These are phyloP conservation scores for Orgyia antiqua DNA, from an alignment of 2,888 invertebrate species.

Conservation along the genomic window DNA sequence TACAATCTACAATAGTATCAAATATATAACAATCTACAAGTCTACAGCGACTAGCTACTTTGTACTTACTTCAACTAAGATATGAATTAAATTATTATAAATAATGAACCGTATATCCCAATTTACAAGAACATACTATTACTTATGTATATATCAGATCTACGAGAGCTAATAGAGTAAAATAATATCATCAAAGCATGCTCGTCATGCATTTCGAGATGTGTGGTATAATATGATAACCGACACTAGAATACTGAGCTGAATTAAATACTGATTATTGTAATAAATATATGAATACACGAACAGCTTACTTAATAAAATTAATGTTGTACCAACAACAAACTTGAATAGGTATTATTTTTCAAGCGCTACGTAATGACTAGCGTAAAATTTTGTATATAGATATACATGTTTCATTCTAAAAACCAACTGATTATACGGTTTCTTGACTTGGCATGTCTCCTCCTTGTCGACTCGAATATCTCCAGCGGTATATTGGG, in stretches of 20 bases:
- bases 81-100: slow-evolving; percentile 22
- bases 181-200: slow-evolving; percentile 57
- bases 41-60: slow-evolving; percentile 66
- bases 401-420: slow-evolving; percentile 64
- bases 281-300: slow-evolving; percentile 36
- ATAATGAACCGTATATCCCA: slow-evolving; percentile 26
- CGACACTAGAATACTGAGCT: slow-evolving; percentile 37
- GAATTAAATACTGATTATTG: slow-evolving; percentile 46
- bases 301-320: slow-evolving; percentile 33
- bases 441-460: slow-evolving; percentile 76
- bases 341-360: slow-evolving; percentile 41
- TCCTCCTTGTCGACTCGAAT: slow-evolving; percentile 75
- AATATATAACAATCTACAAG: slow-evolving; percentile 26
- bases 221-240: slow-evolving; percentile 38
- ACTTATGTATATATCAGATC: slow-evolving; percentile 46
- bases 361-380: slow-evolving; percentile 66
- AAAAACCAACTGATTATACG: slow-evolving; percentile 78
- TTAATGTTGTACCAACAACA: slow-evolving; percentile 41
- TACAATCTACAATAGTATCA: not conserved
- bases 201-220: slow-evolving; percentile 56
- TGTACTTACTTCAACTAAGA: slow-evolving; percentile 49
- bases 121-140: slow-evolving; percentile 19
- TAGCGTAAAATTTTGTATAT: slow-evolving; percentile 60
- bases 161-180: slow-evolving; percentile 39
- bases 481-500: slow-evolving; percentile 79